A percentile compares a stretch with the other conserved stretches of the same genome.
phyloP scores from a whole-genome alignment of 2,888 invertebrate genomes.

The Sipha maydis region DNA sequence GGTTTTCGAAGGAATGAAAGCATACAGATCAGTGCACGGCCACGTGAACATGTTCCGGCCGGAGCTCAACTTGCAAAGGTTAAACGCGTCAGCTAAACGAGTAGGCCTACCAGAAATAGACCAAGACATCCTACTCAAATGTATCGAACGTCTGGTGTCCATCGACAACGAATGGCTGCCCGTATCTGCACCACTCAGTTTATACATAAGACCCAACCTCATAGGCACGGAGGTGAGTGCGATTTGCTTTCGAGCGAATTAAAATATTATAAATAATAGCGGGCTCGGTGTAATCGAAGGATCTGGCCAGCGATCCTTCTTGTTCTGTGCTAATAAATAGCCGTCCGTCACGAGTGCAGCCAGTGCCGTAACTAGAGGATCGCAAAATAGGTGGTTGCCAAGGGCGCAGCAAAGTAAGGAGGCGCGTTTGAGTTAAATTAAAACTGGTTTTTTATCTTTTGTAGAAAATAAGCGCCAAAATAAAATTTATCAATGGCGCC shows the following conservation, averaged over 20 bases:
- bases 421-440: too few relatives aligned
- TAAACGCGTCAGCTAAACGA: conserved; percentile 86
- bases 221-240: conserved; percentile 94
- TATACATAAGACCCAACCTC: conserved; percentile 95
- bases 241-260: background rate
- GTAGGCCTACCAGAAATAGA: conserved; percentile 91
- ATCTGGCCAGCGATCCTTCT: too few relatives aligned
- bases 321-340: too few relatives aligned
- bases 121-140: conserved; percentile 83
- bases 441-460: too few relatives aligned
- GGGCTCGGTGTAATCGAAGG: too few relatives aligned
- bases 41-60: conserved; percentile 94
- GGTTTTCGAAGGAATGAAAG: conserved; percentile 99
- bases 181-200: conserved; percentile 85
- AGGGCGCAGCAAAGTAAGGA: too few relatives aligned
- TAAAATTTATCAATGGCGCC: too few relatives aligned
- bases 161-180: conserved; percentile 99
- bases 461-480: too few relatives aligned
- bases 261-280: too few relatives aligned
- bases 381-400: too few relatives aligned
- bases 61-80: conserved; percentile 92
- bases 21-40: conserved; percentile 91
- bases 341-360: too few relatives aligned
- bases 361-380: too few relatives aligned
- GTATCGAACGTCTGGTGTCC: conserved; percentile 83